Percentiles rank a stretch among this genome's conserved stretches.
phyloP scores from a whole-genome alignment of 1,140 invertebrate genomes.

The Triops cancriformis region DNA sequence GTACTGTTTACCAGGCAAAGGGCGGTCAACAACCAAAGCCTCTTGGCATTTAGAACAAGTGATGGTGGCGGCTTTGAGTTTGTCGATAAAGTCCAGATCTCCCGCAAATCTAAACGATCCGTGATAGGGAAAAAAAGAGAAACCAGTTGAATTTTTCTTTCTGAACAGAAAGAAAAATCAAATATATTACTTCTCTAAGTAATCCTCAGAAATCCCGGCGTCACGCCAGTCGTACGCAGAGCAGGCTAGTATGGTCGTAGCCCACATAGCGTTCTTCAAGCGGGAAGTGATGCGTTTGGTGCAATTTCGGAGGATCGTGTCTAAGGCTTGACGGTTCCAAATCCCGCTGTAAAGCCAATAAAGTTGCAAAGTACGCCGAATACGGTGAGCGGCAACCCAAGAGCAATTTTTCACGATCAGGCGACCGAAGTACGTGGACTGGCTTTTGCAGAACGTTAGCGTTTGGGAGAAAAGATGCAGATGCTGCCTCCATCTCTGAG shows the following conservation, averaged over 20 bases:
- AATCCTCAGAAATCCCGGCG: neutral
- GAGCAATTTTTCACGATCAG: neutral
- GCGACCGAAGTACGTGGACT: neutral
- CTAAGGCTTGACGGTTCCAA: neutral
- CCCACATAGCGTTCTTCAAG: neutral
- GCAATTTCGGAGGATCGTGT: neutral
- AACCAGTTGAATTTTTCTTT: neutral
- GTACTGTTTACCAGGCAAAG: slow-evolving; percentile 45
- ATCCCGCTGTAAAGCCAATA: neutral
- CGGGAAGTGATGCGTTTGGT: neutral
- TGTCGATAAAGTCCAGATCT: slow-evolving; percentile 46
- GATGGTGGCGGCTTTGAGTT: slow-evolving; percentile 48
- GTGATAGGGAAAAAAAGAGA: neutral
- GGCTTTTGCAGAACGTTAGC: neutral
- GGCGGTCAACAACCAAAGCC: slow-evolving; percentile 49
- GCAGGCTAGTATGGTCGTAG: neutral
- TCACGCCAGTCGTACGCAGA: neutral
- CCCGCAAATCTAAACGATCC: slow-evolving; percentile 30
- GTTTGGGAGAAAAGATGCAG: neutral
- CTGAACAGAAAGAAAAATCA: neutral
- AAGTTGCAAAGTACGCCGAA: neutral
- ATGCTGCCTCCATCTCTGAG: neutral
- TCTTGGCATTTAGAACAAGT: slow-evolving; percentile 50
- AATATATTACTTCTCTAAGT: neutral
- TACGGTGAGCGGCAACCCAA: neutral